Base-by-base conservation (phyloP, 2,888 invertebrate species). In the Ophioninae sp. region DNA sequence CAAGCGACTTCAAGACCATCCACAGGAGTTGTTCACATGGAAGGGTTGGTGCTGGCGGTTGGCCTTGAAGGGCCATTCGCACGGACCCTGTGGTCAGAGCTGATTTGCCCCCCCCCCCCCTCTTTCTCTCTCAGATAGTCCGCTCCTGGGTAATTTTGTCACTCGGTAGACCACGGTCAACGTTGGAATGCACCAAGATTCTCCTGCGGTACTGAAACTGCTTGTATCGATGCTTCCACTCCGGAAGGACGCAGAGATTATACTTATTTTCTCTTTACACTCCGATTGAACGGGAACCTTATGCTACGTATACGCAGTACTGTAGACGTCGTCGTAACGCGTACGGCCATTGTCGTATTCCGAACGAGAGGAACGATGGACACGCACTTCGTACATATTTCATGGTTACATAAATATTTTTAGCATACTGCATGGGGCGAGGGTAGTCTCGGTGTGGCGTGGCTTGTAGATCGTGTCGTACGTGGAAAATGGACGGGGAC, bases 11-110 rank as follows among this genome's bases (percentile, higher is more conserved):
- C 22, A 65, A 71, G 64, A 81, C 51, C 65, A 51, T 61, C 73
- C 71, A 64, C 51, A 51, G 64, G 67, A 76, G 75, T 74, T 68
- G 74, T 68, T 71, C 63, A 68, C 64, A 76, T 86, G 85, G 82
- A 90, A 90, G 89, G 89, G 89, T 90, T 90, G 90, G 85, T 85
- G 41, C 13, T 77, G 72, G 87, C 78, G 85, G 88, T 88, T 89
- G 89, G 87, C 90, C 90, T 90, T 90, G 89, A 86, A 89, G 86
- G 87, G 88, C 88, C 89, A 88, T 89, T 90, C 87, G 86, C 90
- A 89, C 88, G 87, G 85, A 86, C 84, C 87, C 87, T 85, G 87
- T 85, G 82, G 79, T 84, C 79, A 73, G 72, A 79, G 75, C 73
- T 72, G 77, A 79, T 81, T 84, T 78, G 30, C 72, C 72, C 39